Percentiles rank a stretch among this genome's conserved stretches.
phyloP scores from a whole-genome alignment of 2,888 invertebrate species.

The Lamellibrachia satsuma region DNA sequence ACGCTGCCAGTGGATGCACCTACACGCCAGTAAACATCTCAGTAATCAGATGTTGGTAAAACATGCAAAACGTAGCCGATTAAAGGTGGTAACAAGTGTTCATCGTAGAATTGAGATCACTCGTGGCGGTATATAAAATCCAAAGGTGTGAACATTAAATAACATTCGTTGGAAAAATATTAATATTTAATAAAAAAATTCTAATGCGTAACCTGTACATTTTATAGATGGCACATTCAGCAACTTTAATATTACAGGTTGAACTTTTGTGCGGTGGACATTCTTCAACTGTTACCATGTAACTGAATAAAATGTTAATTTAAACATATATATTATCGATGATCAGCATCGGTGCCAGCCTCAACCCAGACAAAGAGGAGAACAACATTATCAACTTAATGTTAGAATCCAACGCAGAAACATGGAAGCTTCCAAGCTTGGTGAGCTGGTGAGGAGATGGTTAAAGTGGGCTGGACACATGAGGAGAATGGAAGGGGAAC shows the following conservation, averaged over 20 bases:
- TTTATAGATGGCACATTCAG: not conserved
- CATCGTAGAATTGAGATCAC: not conserved
- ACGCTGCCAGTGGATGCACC: conserved; percentile 83
- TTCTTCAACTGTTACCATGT: not conserved
- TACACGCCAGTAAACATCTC: conserved; percentile 45
- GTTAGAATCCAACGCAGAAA: too few relatives aligned
- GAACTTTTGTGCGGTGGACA: not conserved
- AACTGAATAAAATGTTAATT: too few relatives aligned
- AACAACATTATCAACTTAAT: too few relatives aligned
- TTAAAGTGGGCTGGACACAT: not conserved
- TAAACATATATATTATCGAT: too few relatives aligned
- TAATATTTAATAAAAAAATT: not conserved
- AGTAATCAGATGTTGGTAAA: not conserved
- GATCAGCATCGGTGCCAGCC: too few relatives aligned
- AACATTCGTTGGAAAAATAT: not conserved
- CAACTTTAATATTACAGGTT: not conserved
- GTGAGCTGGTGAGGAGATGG: not conserved
- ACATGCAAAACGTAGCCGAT: not conserved
- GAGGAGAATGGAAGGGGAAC: not conserved
- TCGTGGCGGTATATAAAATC: not conserved
- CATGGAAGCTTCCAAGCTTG: not conserved
- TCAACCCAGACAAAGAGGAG: too few relatives aligned
- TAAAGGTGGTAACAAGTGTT: not conserved
- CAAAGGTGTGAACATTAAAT: not conserved
- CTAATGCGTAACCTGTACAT: not conserved